Base-by-base conservation (phyloP, 2,888 invertebrate species). In the Patella caerulea region DNA sequence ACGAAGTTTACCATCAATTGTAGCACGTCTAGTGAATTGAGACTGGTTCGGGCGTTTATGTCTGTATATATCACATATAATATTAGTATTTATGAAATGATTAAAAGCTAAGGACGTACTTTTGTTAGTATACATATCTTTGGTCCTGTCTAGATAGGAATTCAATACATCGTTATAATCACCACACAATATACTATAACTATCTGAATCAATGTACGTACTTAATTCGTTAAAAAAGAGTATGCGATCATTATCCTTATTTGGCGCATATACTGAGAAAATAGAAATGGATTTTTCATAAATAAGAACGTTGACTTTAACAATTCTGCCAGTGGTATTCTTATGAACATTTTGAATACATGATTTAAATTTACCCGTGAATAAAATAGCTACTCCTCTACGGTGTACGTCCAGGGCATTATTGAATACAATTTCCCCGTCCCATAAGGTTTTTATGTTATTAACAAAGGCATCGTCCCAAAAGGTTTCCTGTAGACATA, bases 211-310 rank as follows among this genome's bases (percentile, higher is more conserved):
- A 1, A 59, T 59, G 15, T n/a, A 59, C 0, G 5, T 15, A 15
- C 19, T 34, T 34, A 34, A 34, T 2, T 34, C 34, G 2, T 34
- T 34, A 74, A 74, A 78, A 78, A 71, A 76, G 7, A 11, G 15
- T 53, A 24, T 12, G 1, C 74, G 71, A 19, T 78, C 65, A 24
- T 34, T 52, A 17, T 17, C 45, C 74, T 59, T 72, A 53, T 78
- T 78, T 15, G 75, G 75, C 19, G 72, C 65, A 78, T 78, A 78
- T 45, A 78, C 52, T 75, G 70, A 71, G 15, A 78, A 17, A 52
- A 78, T 29, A 72, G 74, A 59, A 55, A 71, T 59, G 2, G 15
- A 59, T 74, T 78, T 52, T 52, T 65, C 53, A 17, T 72, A 15
- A 9, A 65, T 15, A 55, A 53, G 17, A 75, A 72, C 53, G 15